Conservation (phyloP, 2,888 invertebrate species). For the Homarus gammarus region DNA sequence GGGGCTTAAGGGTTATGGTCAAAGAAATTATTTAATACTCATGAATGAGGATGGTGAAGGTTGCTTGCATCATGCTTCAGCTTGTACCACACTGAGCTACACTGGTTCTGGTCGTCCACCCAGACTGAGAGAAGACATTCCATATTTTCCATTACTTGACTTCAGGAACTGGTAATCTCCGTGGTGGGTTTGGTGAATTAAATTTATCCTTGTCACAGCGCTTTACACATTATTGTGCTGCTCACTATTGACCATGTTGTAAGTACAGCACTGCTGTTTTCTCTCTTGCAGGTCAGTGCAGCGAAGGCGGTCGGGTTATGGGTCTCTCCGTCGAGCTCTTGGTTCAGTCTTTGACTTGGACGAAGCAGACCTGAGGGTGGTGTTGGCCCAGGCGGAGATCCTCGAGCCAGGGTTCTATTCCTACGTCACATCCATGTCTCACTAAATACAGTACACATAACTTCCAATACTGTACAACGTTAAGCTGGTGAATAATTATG, state of each 20-base stretch:
- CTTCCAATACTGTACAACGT: background rate
- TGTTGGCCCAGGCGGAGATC: slow-evolving; percentile 67
- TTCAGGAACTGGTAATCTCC: background rate
- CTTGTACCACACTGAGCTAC: too few relatives aligned
- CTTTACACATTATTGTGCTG: too few relatives aligned
- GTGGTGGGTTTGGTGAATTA: background rate
- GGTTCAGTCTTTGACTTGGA: slow-evolving; percentile 69
- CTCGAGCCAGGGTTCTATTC: slow-evolving; percentile 73
- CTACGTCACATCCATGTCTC: slow-evolving; percentile 50
- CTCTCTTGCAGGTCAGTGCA: slow-evolving; percentile 49
- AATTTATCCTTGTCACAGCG: background rate
- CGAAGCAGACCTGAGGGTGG: slow-evolving; percentile 58
- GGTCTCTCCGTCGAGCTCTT: slow-evolving; percentile 56
- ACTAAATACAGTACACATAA: background rate
- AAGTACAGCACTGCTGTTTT: background rate
- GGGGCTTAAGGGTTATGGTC: too few relatives aligned
- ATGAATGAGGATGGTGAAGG: too few relatives aligned
- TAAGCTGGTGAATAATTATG: background rate
- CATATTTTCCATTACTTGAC: background rate
- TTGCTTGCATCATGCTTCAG: too few relatives aligned
- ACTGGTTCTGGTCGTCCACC: too few relatives aligned
- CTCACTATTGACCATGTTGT: background rate
- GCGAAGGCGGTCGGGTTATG: slow-evolving; percentile 52
- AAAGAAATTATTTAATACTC: too few relatives aligned
- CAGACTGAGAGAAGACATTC: too few relatives aligned